These are phyloP conservation scores for Drosophila mulleri DNA, from an alignment of 2,888 invertebrate genomes.

Conservation along the genomic window DNA sequence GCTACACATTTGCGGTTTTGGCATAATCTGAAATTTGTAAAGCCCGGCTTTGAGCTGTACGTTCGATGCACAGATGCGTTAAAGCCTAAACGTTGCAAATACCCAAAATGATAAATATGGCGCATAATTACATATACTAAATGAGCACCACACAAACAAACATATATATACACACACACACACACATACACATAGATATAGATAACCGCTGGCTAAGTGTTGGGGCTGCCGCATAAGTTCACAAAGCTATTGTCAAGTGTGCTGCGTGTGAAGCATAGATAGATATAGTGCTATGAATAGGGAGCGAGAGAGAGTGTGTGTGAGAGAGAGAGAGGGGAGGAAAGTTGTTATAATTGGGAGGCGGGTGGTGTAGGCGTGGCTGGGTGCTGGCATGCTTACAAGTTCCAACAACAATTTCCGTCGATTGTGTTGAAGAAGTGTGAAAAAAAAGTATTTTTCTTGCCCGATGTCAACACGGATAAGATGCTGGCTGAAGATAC, in stretches of 20 bases:
- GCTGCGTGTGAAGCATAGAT: constrained; percentile 28
- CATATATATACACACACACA: constrained; percentile 14
- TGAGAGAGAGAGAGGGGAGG: not conserved
- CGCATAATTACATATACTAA: constrained; percentile 63
- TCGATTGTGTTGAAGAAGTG: constrained; percentile 56
- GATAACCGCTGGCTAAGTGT: constrained; percentile 8
- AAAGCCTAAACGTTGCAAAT: constrained; percentile 44
- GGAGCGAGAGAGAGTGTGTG: not conserved
- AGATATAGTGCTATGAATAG: constrained; percentile 1
- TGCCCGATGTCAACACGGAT: constrained; percentile 36
- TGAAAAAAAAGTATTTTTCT: constrained; percentile 28
- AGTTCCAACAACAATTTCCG: constrained; percentile 66
- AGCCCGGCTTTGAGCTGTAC: constrained; percentile 11
- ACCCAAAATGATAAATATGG: constrained; percentile 62
- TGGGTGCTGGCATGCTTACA: constrained; percentile 5
- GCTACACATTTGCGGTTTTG: constrained; percentile 41
- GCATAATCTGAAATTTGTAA: constrained; percentile 34
- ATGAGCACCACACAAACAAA: constrained; percentile 41
- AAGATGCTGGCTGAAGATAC: constrained; percentile 24
- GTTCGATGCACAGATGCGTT: constrained; percentile 32
- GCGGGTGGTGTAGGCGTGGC: not conserved
- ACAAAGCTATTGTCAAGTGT: constrained; percentile 19
- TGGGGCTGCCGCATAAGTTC: constrained; percentile 8
- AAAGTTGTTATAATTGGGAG: constrained; percentile 10
- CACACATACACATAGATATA: constrained; percentile 2